Evolutionary conservation across 2,113 vertebrate species (phyloP), one percentile per base, ranked within the genome.

Genomic region (Gulo gulo): DNA sequence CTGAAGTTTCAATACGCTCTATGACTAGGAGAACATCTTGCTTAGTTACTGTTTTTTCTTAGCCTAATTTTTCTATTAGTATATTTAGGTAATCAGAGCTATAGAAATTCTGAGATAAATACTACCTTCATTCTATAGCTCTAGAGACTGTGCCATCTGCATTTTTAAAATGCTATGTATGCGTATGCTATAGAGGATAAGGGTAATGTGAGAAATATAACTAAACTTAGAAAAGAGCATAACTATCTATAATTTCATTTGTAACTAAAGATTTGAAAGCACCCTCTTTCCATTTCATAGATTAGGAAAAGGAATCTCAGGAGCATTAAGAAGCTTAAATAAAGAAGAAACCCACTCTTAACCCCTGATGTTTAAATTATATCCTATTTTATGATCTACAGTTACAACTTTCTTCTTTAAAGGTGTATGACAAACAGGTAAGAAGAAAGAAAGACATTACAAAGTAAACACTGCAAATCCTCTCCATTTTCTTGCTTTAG

Each of bases 81-180:
- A 21, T 97, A 95, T 96, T 96, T 97, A 96, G 95, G 79, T 95
- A 98, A 97, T 97, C 96, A 98, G 92, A 97, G 95, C 84, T 91
- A 97, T 91, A 97, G 96, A 98, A 96, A 97, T 88, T 94, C 65
- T 42, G 90, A 97, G 95, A 97, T 98, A 98, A 98, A 94, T 96
- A 96, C 87, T 78, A 97, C 91, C 95, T 98, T 98, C 92, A 65
- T 83, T 98, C 90, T 97, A 94, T 74, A 97, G 71, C 96, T 91
- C n/a, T 87, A 69, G 73, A 97, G 47, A 93, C 29, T 65, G 57
- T 94, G 26, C 94, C 95, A 97, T 97, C 97, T 98, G 97, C 91
- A 94, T 85, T 96, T 96, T 36, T 93, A 96, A 97, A 96, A 52
- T 96, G 84, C 87, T 96, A 65, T 57, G 45, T 74, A 52, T 67